These are phyloP conservation scores for Catharus ustulatus DNA, from an alignment of 2,797 vertebrate genomes.

Conservation along the genomic window DNA sequence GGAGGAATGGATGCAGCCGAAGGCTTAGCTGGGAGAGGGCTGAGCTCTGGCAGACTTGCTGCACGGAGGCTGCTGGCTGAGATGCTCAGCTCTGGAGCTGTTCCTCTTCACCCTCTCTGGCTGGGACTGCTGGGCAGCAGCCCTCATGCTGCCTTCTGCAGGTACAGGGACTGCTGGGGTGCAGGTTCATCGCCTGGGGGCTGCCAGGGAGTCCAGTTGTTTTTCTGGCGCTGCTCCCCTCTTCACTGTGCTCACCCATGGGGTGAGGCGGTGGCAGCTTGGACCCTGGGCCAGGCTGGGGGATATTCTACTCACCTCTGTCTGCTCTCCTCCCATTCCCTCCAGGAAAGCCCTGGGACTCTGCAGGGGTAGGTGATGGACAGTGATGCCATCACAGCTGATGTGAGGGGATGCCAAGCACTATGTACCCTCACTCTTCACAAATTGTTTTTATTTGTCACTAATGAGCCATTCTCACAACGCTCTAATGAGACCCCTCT, in stretches of 20 bases:
- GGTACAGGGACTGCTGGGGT: neutral
- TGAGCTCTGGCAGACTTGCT: neutral
- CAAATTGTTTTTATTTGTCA: neutral
- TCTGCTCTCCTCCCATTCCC: neutral
- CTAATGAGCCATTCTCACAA: neutral
- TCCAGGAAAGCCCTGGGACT: neutral
- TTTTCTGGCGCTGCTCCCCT: neutral
- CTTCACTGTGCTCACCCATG: accelerated
- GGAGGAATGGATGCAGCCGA: neutral
- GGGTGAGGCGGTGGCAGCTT: accelerated
- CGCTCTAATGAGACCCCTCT: neutral
- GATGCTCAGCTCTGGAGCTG: neutral
- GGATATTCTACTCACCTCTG: neutral
- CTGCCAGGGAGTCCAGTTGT: neutral
- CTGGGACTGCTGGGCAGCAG: neutral
- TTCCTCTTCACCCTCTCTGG: neutral
- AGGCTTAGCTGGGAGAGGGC: neutral
- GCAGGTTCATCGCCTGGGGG: accelerated
- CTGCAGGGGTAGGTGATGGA: neutral
- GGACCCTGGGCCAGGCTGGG: neutral
- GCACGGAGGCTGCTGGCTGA: neutral
- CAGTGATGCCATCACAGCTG: neutral
- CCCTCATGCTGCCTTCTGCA: accelerated
- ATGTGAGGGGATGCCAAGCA: too few relatives aligned
- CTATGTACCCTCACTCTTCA: accelerated